Percentiles rank a stretch among this genome's conserved stretches.
Conservation (phyloP, 2,113 vertebrate genomes). For the Heterotilapia buettikoferi region DNA sequence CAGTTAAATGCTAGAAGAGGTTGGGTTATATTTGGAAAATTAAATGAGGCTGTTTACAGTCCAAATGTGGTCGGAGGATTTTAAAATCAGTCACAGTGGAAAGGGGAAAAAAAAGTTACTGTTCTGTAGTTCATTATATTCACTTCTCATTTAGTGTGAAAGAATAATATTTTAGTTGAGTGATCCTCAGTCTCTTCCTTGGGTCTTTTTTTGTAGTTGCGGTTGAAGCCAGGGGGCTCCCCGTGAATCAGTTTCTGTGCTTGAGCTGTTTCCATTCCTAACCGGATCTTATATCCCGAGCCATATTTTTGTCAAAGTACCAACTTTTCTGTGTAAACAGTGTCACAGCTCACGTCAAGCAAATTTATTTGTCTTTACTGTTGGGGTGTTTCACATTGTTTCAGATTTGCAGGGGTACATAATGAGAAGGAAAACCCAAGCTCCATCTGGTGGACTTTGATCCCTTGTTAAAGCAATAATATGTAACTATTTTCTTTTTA, state of each 20-base stretch:
- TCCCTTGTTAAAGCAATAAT: neutral
- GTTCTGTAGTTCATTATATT: neutral
- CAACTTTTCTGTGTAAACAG: neutral
- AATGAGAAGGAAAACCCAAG: neutral
- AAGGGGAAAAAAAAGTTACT: neutral
- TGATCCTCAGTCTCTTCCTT: neutral
- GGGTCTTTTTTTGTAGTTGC: neutral
- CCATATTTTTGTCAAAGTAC: neutral
- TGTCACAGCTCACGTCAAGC: neutral
- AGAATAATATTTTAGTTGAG: neutral
- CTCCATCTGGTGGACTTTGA: neutral
- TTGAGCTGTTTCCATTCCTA: neutral
- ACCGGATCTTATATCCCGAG: neutral
- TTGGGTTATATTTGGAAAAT: neutral
- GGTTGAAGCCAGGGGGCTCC: neutral
- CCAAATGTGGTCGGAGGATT: neutral
- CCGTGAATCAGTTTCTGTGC: neutral
- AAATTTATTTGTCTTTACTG: neutral
- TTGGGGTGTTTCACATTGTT: neutral
- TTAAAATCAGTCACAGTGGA: neutral
- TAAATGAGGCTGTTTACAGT: neutral
- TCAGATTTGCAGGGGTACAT: neutral
- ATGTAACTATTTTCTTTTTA: neutral
- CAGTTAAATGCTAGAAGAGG: neutral
- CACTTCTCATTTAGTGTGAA: neutral